Base-by-base conservation (phyloP, 1,140 invertebrate species). In the Aphis gossypii region DNA sequence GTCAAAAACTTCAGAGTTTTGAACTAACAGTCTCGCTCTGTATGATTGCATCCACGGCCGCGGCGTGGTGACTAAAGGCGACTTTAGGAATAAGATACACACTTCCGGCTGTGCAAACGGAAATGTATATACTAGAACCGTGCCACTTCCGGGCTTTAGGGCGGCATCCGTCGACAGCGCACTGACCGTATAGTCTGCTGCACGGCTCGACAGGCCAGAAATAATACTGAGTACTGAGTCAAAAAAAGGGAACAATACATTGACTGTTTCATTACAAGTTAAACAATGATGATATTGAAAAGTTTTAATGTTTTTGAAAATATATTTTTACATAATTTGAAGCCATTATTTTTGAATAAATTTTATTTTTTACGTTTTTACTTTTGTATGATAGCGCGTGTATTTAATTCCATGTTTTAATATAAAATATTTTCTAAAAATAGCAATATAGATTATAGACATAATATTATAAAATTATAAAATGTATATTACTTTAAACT, bases 51-150 rank as follows among this genome's bases (percentile, higher is more conserved):
- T 76, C 14, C 60, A 76, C 60, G 0, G 60, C 60, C 60, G 1
- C 20, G 35, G 35, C 21, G 25, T 30, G 84, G 41, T 86, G 44
- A 44, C 21, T 25, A 41, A 41, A 41, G 84, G 9, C 41, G 84
- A 86, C 25, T 88, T n/a, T 18, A 25, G 11, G 51, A 90, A 56
- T 60, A 60, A 90, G 88, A 90, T 41, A 88, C 86, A 23, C 41
- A 90, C 35, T 56, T 90, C 88, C 88, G 88, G 88, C 35, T n/a
- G 35, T 56, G 51, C 51, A 41, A 90, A 60, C 88, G 88, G 88
- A 90, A 90, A 56, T 54, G 88, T 54, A 30, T 46, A 46, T 44
- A 51, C 51, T 25, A 60, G 38, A 30, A 11, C 48, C 51, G 87
- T 18, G 51, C 48, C 35, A 56, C 88, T 35, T 90, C 54, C 88